These are phyloP conservation scores for Heliconius ismenius DNA, from an alignment of 2,888 invertebrate species.

Conservation along the genomic window DNA sequence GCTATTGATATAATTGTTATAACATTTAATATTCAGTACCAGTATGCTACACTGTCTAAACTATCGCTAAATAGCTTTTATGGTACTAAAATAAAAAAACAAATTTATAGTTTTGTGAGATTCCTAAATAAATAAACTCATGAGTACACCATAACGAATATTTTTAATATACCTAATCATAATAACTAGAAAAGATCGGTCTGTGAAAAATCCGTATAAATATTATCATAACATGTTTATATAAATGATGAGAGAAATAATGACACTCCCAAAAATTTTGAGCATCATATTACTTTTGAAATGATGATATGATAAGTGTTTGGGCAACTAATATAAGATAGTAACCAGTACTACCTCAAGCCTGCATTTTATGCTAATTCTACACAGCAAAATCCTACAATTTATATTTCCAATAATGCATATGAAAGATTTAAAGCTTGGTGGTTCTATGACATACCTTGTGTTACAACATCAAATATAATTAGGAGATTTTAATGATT, in stretches of 20 bases:
- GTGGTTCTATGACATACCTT: constrained; percentile 11
- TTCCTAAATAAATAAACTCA: constrained; percentile 52
- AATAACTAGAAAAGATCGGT: constrained; percentile 35
- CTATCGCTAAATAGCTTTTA: constrained; percentile 52
- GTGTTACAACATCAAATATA: neutral
- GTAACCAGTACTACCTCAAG: constrained; percentile 25
- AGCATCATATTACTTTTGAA: constrained; percentile 32
- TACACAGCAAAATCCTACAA: constrained; percentile 31
- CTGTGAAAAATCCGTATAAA: constrained; percentile 33
- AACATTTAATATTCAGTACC: constrained; percentile 67
- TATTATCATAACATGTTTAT: constrained; percentile 34
- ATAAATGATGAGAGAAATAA: constrained; percentile 19
- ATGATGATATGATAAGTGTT: constrained; percentile 2
- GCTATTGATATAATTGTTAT: constrained; percentile 68
- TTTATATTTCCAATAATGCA: constrained; percentile 8
- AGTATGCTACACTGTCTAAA: constrained; percentile 64
- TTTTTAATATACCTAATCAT: constrained; percentile 40
- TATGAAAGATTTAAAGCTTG: constrained; percentile 24
- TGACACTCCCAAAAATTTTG: constrained; percentile 9
- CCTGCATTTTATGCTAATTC: constrained; percentile 36
- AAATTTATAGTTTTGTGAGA: constrained; percentile 56
- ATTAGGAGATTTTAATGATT: neutral
- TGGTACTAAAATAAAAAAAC: constrained; percentile 52
- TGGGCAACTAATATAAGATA: neutral
- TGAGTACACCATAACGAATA: constrained; percentile 45